Percentiles rank a stretch among this genome's conserved stretches.
Evolutionary conservation across 1,140 invertebrate species (phyloP).

Genomic region (Drosophila sulfurigaster): DNA sequence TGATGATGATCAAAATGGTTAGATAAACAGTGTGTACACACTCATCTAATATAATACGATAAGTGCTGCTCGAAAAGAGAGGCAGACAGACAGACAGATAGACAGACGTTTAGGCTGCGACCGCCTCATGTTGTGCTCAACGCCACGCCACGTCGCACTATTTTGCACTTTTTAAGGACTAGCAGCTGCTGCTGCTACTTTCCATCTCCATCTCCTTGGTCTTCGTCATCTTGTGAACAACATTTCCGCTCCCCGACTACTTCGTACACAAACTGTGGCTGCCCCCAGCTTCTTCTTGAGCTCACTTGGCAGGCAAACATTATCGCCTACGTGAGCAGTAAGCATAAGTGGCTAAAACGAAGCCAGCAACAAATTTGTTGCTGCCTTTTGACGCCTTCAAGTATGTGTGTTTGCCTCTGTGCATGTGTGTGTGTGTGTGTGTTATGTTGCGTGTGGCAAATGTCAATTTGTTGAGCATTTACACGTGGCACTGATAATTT

Average conservation of each 20-base stretch:
- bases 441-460: constrained; percentile 48
- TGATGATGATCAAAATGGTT: constrained; percentile 17
- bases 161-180: constrained; percentile 80
- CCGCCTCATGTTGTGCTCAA: constrained; percentile 32
- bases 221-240: too few relatives aligned
- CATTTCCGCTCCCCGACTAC: not conserved
- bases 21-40: constrained; percentile 18
- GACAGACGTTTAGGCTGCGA: constrained; percentile 42
- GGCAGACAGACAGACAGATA: constrained; percentile 23
- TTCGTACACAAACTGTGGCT: not conserved
- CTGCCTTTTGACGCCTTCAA: constrained; percentile 51
- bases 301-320: constrained; percentile 80
- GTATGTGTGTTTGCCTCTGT: constrained; percentile 22
- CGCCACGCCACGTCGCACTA: constrained; percentile 60
- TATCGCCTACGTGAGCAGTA: constrained; percentile 80
- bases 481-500: constrained; percentile 83
- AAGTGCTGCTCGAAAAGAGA: constrained; percentile 21
- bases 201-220: not conserved
- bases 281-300: not conserved
- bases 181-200: constrained; percentile 38
- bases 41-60: constrained; percentile 19
- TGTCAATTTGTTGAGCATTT: constrained; percentile 84
- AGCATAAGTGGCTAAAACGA: constrained; percentile 54
- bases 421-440: constrained; percentile 12
- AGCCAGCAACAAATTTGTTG: constrained; percentile 38